Evolutionary conservation across 2,797 vertebrate genomes (phyloP), one percentile per base, ranked within the genome.

Genomic region (Galaxias olidus): DNA sequence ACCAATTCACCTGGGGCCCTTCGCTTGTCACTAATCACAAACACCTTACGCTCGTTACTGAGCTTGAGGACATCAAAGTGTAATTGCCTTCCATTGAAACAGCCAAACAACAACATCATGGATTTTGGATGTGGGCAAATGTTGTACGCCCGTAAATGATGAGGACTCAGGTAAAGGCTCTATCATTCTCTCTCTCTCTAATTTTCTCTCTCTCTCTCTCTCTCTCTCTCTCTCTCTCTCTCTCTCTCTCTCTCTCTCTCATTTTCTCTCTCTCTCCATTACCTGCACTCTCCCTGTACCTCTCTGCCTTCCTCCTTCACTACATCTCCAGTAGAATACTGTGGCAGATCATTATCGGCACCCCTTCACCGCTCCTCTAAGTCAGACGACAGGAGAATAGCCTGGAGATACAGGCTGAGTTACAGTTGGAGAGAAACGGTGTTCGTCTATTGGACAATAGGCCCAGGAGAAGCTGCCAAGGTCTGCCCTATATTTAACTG

Each of bases 311-410:
- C 15, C 45, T 73, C 73, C 65, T 69, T 14, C 4, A 17, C 30
- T 56, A n/a, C 3, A 4, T 57, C 72, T 65, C 55, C 41, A 17
- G 62, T 50, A 66, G 51, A 59, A 42, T 57, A 6, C 30, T n/a
- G 60, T 60, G 53, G 72, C 79, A 77, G 73, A 76, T 86, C 78
- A 82, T 86, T 84, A 86, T 66, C 73, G n/a, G 11, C 48, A 49
- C 11, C 48, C 6, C 30, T 30, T 30, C 30, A 30, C 30, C 30
- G n/a, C 30, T 30, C 30, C 30, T 30, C 30, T 30, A 30, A 41
- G 69, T 59, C 70, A 68, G 0, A 47, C 52, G 13, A 66, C 15
- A 45, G 14, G 49, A 45, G 4, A 19, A 50, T 14, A 42, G 44
- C 10, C 48, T 43, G 4, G 60, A 19, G 17, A 64, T 58, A 18